Evolutionary conservation across 2,797 vertebrate genomes (phyloP).

Genomic region (Dendrocincla tyrannina): DNA sequence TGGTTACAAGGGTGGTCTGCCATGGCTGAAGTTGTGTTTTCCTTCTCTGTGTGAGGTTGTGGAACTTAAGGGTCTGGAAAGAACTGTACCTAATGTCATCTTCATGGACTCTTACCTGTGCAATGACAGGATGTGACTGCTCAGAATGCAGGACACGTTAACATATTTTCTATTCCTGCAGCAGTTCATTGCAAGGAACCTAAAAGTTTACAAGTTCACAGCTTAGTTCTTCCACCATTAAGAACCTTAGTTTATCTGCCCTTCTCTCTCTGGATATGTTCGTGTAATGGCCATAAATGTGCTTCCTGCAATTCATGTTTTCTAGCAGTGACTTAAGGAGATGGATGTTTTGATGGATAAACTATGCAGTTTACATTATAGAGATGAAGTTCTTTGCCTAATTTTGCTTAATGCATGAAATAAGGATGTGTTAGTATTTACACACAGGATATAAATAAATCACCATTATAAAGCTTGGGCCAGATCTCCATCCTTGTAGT

Average conservation of each 20-base stretch:
- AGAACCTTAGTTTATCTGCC: not conserved
- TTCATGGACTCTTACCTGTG: not conserved
- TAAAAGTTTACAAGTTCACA: not conserved
- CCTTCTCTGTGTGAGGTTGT: not conserved
- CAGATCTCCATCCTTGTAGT: not conserved
- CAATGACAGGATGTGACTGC: not conserved
- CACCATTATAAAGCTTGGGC: not conserved
- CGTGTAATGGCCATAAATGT: not conserved
- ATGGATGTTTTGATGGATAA: not conserved
- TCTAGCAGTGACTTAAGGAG: not conserved
- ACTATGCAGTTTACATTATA: not conserved
- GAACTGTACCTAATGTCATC: fast-evolving
- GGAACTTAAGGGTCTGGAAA: not conserved
- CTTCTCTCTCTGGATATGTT: not conserved
- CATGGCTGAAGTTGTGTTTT: not conserved
- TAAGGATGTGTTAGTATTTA: not conserved
- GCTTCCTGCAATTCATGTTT: not conserved
- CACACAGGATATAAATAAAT: not conserved
- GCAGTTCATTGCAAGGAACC: not conserved
- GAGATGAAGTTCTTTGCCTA: not conserved
- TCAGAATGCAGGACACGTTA: not conserved
- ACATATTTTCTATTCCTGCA: not conserved
- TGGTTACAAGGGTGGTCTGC: not conserved
- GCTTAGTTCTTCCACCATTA: not conserved
- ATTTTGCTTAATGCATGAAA: not conserved